A percentile compares a stretch with the other conserved stretches of the same genome.
Conservation (phyloP, 2,888 invertebrate genomes). For the Bimastos eiseni region DNA sequence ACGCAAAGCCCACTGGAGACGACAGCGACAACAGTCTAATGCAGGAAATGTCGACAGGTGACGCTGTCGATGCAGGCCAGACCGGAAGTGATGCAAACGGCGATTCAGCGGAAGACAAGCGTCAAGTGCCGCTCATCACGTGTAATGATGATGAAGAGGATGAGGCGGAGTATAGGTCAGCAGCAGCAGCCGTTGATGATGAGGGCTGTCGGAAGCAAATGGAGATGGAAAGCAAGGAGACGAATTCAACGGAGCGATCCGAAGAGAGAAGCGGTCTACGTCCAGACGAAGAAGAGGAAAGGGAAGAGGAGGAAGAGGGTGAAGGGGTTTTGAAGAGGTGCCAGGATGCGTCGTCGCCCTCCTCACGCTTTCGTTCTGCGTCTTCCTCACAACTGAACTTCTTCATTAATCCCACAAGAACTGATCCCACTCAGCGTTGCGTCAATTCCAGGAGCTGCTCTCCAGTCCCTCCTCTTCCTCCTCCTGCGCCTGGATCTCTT, state of each 20-base stretch:
- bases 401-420: not conserved
- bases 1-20: not conserved
- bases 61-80: not conserved
- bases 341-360: not conserved
- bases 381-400: not conserved
- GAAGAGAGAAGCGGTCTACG: not conserved
- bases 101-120: not conserved
- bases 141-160: not conserved
- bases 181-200: not conserved
- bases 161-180: not conserved
- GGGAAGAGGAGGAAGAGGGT: not conserved
- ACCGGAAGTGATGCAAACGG: not conserved
- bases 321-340: not conserved
- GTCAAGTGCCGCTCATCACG: not conserved
- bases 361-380: not conserved
- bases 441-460: not conserved
- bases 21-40: constrained; percentile 15
- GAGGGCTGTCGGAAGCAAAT: not conserved
- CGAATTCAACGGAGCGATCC: not conserved
- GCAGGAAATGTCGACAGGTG: not conserved
- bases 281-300: not conserved
- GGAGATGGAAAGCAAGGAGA: not conserved
- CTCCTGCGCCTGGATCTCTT: not conserved
- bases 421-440: not conserved
- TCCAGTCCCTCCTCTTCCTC: not conserved